Percentiles rank a stretch among this genome's conserved stretches.
Conservation (phyloP, 2,113 vertebrate species). For the Neoarius graeffei region DNA sequence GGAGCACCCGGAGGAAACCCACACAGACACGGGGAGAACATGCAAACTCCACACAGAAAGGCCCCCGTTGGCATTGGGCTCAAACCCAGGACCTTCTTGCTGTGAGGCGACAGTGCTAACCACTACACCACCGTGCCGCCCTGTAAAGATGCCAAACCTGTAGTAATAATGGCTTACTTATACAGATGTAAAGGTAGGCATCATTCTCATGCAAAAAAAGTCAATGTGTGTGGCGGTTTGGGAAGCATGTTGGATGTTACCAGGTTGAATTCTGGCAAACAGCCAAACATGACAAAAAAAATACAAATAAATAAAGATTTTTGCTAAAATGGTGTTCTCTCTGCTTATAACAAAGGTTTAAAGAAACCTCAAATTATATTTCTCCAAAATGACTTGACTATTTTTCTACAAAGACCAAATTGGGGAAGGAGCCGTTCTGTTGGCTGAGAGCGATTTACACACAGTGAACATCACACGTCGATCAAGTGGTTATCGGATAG, state of each 20-base stretch:
- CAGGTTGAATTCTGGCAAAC: not conserved
- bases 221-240: not conserved
- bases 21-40: no score
- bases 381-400: not conserved
- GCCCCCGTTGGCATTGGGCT: no score
- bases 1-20: no score
- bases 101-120: no score
- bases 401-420: not conserved
- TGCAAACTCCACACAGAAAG: no score
- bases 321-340: not conserved
- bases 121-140: not conserved
- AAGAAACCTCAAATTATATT: not conserved
- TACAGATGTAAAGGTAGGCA: not conserved
- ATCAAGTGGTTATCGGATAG: not conserved
- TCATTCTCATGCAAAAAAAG: not conserved
- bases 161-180: not conserved
- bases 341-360: not conserved
- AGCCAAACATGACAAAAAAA: no score
- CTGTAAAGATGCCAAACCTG: not conserved
- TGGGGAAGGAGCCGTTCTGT: not conserved
- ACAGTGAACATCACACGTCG: not conserved
- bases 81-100: no score
- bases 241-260: not conserved
- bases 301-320: not conserved
- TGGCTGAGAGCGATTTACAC: not conserved